Evolutionary conservation across 2,113 vertebrate species (phyloP).

Genomic region (Misgurnus anguillicaudatus): DNA sequence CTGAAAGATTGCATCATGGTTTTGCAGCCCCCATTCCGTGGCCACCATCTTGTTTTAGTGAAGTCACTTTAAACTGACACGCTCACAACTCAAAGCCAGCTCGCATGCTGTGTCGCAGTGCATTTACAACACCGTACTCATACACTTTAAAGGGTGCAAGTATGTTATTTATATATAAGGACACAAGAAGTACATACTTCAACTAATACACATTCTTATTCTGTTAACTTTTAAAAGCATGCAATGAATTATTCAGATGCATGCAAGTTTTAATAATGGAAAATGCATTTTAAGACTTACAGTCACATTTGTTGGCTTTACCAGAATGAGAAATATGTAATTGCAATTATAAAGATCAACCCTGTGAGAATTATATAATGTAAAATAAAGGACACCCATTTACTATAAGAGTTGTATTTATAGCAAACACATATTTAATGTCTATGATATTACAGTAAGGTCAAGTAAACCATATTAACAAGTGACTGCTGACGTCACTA

Average conservation of each 20-base stretch:
- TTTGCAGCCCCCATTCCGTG: constrained; percentile 43
- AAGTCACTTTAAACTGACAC: constrained; percentile 51
- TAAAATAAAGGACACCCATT: too few species aligned
- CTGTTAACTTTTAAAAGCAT: background rate
- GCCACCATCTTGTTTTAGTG: constrained; percentile 54
- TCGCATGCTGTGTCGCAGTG: constrained; percentile 47
- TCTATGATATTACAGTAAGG: background rate
- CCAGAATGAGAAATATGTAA: background rate
- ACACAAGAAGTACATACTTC: background rate
- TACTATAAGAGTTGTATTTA: too few species aligned
- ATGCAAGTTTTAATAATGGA: constrained; percentile 1
- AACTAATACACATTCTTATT: background rate
- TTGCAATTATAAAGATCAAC: constrained; percentile 10
- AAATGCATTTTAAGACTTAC: background rate
- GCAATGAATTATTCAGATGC: background rate
- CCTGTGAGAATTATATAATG: too few species aligned
- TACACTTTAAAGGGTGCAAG: background rate
- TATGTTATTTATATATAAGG: background rate
- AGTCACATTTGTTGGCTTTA: background rate
- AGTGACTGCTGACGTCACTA: background rate
- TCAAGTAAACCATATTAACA: background rate
- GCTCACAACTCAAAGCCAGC: constrained; percentile 40
- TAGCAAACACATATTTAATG: too few species aligned
- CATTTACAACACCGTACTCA: constrained; percentile 16
- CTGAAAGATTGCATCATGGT: constrained; percentile 41